Conservation (phyloP, 1,140 invertebrate genomes). For the Maniola jurtina region DNA sequence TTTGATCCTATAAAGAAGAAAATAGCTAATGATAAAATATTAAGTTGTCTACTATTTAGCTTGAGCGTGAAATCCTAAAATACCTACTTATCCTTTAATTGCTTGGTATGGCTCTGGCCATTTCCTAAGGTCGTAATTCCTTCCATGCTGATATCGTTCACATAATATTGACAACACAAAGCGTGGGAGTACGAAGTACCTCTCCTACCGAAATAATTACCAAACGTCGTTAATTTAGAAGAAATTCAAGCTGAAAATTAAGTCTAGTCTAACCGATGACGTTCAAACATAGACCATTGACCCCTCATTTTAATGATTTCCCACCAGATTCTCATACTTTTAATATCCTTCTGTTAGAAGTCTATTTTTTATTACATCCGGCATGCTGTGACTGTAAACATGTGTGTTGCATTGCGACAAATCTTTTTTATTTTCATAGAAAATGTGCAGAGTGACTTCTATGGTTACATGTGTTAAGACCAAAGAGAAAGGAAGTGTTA, state of each 20-base stretch:
- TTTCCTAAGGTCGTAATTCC: too few relatives aligned
- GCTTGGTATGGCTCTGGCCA: too few relatives aligned
- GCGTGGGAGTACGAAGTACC: too few relatives aligned
- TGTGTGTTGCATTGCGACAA: neutral
- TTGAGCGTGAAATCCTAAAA: too few relatives aligned
- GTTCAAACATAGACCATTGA: neutral
- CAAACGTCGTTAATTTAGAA: too few relatives aligned
- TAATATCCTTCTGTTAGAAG: neutral
- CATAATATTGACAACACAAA: too few relatives aligned
- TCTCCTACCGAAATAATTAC: too few relatives aligned
- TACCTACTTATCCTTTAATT: too few relatives aligned
- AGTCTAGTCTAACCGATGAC: neutral
- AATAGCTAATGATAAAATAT: too few relatives aligned
- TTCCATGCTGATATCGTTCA: too few relatives aligned
- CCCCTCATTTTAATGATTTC: neutral
- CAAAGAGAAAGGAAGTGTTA: neutral
- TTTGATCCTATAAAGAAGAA: too few relatives aligned
- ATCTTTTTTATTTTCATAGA: neutral
- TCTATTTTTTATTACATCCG: conserved; percentile 2
- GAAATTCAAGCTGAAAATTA: neutral
- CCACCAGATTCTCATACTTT: neutral
- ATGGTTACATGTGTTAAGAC: neutral
- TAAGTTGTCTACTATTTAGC: too few relatives aligned
- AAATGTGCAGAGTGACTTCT: neutral
- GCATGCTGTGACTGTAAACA: neutral